Conservation (phyloP, 92 coral and sea anemone species). For the Siderastrea siderea region DNA sequence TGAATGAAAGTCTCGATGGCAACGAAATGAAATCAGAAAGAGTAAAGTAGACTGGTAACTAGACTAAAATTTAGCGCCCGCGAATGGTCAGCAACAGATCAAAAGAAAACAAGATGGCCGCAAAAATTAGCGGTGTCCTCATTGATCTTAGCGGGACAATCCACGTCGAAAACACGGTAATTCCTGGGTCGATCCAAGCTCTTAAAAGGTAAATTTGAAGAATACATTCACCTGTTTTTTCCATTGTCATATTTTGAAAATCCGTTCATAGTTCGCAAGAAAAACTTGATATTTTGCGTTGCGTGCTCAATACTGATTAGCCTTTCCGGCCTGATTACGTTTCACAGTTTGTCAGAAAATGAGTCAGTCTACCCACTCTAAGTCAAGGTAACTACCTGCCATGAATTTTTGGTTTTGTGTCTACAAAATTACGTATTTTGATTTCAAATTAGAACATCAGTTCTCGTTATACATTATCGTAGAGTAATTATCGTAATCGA, state of each 20-base stretch:
- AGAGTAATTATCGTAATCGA: no score
- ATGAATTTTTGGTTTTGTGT: no score
- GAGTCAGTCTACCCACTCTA: no score
- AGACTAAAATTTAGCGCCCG: background rate
- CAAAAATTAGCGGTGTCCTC: slow-evolving; percentile 84
- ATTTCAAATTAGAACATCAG: no score
- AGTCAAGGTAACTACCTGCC: no score
- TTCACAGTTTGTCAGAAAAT: no score
- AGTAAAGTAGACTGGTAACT: slow-evolving; percentile 10
- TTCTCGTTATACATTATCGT: no score
- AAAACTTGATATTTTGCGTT: no score
- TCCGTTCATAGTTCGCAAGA: background rate
- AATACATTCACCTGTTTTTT: background rate
- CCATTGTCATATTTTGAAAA: background rate
- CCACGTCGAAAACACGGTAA: slow-evolving; percentile 92
- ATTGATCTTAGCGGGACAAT: slow-evolving; percentile 97
- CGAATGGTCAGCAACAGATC: slow-evolving; percentile 17
- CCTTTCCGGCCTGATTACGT: no score
- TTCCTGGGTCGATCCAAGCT: slow-evolving; percentile 93
- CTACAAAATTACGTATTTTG: no score
- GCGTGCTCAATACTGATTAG: no score
- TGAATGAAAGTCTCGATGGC: no score
- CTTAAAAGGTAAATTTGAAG: slow-evolving; percentile 70
- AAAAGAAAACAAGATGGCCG: slow-evolving; percentile 83
- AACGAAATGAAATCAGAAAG: background rate